A percentile compares a stretch with the other conserved stretches of the same genome.
Conservation (phyloP, 2,888 invertebrate genomes). For the Cylloceria caligata region DNA sequence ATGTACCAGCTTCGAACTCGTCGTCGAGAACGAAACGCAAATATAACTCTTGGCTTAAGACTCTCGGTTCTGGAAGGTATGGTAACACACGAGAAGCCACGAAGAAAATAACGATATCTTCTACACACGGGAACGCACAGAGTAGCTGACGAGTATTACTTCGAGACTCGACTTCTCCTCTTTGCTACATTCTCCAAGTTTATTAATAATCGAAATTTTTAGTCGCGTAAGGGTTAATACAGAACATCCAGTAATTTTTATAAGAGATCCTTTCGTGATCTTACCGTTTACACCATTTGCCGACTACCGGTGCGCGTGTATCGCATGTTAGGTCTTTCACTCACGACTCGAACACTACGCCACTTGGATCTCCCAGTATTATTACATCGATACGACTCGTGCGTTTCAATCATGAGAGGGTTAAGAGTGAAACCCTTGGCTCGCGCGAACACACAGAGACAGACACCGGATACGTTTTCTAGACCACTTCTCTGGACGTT, state of each 20-base stretch:
- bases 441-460: no score
- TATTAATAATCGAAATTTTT: slow-evolving; percentile 49
- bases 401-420: no score
- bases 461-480: no score
- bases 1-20: not conserved
- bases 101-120: slow-evolving; percentile 31
- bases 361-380: no score
- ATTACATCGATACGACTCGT: no score
- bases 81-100: not conserved
- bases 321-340: no score
- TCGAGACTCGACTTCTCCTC: slow-evolving; percentile 8
- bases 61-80: slow-evolving; percentile 1
- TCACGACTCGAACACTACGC: no score
- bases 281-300: no score
- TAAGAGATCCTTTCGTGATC: no score
- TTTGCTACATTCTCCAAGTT: slow-evolving; percentile 13
- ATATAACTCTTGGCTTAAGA: slow-evolving; percentile 53
- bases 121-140: not conserved
- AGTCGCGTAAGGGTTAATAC: not conserved
- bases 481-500: no score
- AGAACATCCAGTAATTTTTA: not conserved
- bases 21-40: slow-evolving; percentile 40
- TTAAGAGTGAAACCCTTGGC: no score
- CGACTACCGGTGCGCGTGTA: no score
- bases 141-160: not conserved